Evolutionary conservation across 1,140 invertebrate species (phyloP).

Genomic region (Drosophila bocqueti): DNA sequence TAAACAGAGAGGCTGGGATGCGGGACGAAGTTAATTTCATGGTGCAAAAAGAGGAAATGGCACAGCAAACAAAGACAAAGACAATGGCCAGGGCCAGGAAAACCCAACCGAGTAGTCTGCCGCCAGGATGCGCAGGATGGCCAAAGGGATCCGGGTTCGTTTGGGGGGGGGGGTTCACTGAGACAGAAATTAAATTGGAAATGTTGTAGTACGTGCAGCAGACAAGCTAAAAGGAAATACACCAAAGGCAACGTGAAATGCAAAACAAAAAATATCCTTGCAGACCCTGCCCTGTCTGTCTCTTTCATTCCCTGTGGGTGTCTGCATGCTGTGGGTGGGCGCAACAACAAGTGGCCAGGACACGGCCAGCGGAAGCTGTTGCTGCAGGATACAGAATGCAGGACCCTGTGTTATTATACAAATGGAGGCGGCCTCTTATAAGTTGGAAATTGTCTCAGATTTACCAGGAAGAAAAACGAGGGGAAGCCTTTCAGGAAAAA

Average conservation of each 20-base stretch:
- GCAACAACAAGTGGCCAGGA: conserved; percentile 79
- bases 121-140: conserved; percentile 16
- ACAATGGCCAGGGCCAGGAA: conserved; percentile 70
- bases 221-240: conserved; percentile 76
- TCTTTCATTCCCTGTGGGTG: neutral
- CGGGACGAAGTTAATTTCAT: conserved; percentile 67
- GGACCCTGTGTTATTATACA: conserved; percentile 75
- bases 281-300: neutral
- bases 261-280: conserved; percentile 49
- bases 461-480: conserved; percentile 54
- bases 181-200: conserved; percentile 83
- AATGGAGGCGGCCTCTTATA: conserved; percentile 71
- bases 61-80: conserved; percentile 79
- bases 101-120: conserved; percentile 35
- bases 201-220: conserved; percentile 70
- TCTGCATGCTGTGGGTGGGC: conserved; percentile 9
- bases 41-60: conserved; percentile 72
- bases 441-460: conserved; percentile 81
- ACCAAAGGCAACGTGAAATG: conserved; percentile 66
- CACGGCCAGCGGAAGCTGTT: conserved; percentile 63
- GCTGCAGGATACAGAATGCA: conserved; percentile 56
- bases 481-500: conserved; percentile 1
- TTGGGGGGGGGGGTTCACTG: neutral
- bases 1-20: conserved; percentile 3
- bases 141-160: conserved; percentile 3